phyloP scores from a whole-genome alignment of 2,888 invertebrate genomes.

The Unio pictorum region DNA sequence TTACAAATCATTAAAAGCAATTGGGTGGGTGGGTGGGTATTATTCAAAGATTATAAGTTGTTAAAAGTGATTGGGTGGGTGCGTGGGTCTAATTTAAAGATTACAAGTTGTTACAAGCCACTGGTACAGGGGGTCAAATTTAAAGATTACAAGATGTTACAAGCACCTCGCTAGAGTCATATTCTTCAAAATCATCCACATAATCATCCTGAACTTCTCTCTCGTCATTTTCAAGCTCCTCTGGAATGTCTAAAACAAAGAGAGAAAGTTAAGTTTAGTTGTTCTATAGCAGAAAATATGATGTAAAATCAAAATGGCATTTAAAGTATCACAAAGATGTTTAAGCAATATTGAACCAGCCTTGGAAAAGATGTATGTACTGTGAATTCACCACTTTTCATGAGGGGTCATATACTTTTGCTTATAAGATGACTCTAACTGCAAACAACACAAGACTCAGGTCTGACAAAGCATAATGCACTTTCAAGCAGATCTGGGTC shows the following conservation, averaged over 20 bases:
- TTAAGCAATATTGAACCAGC: too few relatives aligned
- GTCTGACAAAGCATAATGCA: too few relatives aligned
- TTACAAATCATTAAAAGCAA: constrained; percentile 21
- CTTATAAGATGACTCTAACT: too few relatives aligned
- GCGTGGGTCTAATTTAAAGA: not conserved
- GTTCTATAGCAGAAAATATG: too few relatives aligned
- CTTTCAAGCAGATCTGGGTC: too few relatives aligned
- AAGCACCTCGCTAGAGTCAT: constrained; percentile 56
- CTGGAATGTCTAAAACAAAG: constrained; percentile 32
- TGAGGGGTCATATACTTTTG: too few relatives aligned
- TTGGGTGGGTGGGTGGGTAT: constrained; percentile 37
- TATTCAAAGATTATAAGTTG: not conserved
- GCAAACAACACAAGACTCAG: too few relatives aligned
- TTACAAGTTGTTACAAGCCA: constrained; percentile 20
- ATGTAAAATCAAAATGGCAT: too few relatives aligned
- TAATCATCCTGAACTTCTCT: constrained; percentile 41
- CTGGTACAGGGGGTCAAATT: constrained; percentile 36
- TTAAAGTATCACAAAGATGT: too few relatives aligned
- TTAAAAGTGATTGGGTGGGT: not conserved
- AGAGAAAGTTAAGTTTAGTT: too few relatives aligned
- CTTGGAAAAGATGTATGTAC: too few relatives aligned
- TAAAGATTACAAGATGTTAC: not conserved
- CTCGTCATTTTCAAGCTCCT: constrained; percentile 27
- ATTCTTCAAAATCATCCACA: constrained; percentile 63
- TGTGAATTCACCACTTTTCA: too few relatives aligned